Evolutionary conservation across 2,113 vertebrate genomes (phyloP).

Genomic region (Helogale parvula): DNA sequence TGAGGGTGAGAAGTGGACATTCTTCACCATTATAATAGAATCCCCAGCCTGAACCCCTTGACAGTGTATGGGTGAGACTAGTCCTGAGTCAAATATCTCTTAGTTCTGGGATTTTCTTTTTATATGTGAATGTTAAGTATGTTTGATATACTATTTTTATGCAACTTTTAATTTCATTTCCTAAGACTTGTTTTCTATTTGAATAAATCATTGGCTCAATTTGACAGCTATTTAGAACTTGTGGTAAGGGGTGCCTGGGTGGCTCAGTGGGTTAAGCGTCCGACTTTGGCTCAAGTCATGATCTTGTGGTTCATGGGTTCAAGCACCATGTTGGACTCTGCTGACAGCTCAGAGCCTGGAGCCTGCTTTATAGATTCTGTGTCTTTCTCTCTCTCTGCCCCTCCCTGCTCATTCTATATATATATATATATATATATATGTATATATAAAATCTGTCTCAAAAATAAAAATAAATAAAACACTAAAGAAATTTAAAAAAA

Average conservation of each 20-base stretch:
- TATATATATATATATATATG: too few relatives aligned
- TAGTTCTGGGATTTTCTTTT: neutral
- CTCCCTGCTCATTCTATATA: too few relatives aligned
- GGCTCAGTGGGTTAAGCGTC: too few relatives aligned
- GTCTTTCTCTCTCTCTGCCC: too few relatives aligned
- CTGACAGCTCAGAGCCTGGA: too few relatives aligned
- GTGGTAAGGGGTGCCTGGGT: neutral
- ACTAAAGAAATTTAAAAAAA: too few relatives aligned
- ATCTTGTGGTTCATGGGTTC: too few relatives aligned
- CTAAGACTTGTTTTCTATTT: constrained; percentile 1
- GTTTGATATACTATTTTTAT: neutral
- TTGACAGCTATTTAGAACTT: neutral
- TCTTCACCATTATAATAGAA: neutral
- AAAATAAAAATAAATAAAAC: too few relatives aligned
- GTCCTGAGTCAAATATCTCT: neutral
- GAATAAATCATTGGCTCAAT: neutral
- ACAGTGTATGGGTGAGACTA: neutral
- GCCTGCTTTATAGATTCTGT: too few relatives aligned
- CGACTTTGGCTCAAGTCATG: too few relatives aligned
- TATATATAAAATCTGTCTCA: too few relatives aligned
- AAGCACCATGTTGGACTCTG: too few relatives aligned
- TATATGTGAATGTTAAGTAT: neutral
- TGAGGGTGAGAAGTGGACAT: neutral
- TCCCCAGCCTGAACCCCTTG: neutral
- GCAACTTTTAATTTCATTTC: neutral